Conservation (phyloP, 2,888 invertebrate species). For the Branchipolynoe longqiensis region DNA sequence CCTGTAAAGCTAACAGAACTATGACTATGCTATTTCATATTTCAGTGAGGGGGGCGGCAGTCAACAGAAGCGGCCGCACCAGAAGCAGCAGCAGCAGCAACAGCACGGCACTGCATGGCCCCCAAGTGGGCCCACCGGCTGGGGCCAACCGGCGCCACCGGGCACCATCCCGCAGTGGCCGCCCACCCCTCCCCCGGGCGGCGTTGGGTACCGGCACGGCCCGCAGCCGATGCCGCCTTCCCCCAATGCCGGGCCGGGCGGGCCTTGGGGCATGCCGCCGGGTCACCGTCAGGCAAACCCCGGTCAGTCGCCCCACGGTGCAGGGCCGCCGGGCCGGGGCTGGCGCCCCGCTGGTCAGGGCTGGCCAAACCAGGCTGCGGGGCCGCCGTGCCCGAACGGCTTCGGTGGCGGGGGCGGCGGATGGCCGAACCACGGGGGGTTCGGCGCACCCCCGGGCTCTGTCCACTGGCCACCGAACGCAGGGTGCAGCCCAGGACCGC, state of each 20-base stretch:
- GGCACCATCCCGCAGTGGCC: constrained; percentile 22
- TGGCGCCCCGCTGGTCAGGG: not conserved
- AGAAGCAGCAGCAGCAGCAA: not conserved
- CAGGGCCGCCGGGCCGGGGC: not conserved
- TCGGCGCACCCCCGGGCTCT: too few species aligned
- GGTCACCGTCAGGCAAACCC: not conserved
- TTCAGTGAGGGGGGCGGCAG: not conserved
- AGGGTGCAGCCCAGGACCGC: not conserved
- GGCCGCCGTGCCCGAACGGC: not conserved
- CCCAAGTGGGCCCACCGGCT: not conserved
- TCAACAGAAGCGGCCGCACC: not conserved
- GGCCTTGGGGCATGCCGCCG: not conserved
- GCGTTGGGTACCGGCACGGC: not conserved
- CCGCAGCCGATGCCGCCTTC: not conserved
- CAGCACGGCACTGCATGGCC: constrained; percentile 9
- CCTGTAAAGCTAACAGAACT: too few species aligned
- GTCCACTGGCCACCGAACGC: too few species aligned
- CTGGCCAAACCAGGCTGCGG: not conserved
- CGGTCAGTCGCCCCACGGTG: not conserved
- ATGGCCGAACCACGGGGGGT: not conserved
- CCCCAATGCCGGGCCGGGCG: not conserved
- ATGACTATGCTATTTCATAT: too few species aligned
- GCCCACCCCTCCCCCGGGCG: constrained; percentile 16
- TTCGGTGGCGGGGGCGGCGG: not conserved
- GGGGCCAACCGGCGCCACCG: not conserved